Base-by-base conservation (phyloP, 2,797 vertebrate genomes). In the Octomys mimax region DNA sequence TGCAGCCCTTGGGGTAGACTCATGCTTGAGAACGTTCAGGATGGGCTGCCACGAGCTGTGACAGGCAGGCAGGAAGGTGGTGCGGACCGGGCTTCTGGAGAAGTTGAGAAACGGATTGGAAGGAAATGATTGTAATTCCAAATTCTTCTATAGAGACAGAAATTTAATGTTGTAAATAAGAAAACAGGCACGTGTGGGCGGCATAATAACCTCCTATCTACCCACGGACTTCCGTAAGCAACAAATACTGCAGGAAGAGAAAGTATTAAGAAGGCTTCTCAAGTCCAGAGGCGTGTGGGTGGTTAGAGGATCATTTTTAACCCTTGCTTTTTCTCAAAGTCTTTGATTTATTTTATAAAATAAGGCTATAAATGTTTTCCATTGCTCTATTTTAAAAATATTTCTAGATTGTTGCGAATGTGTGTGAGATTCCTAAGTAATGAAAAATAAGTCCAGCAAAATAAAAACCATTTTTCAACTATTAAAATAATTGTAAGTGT, bases 151-250 rank as follows among this genome's bases (percentile, higher is more conserved):
- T 89, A 89, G 79, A 61, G 94, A 54, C 54, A 77, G 81, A 95
- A 70, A 94, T 91, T 95, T 89, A 96, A 89, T 91, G 75, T 70
- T 0, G 64, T 75, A 96, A 97, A 39, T 94, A 97, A 3, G 19
- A 97, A 86, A 96, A 91, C 7, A 57, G 68, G 73, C 95, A 26
- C 86, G 33, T 87, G 92, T 2, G 1, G 96, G 93, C 92, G 96
- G 80, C 73, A 85, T 85, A 97, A 97, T 92, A 57, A 96, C 77
- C 71, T 97, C 92, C 97, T 96, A 94, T 92, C 90, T 94, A 94
- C 82, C 95, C 78, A 79, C 86, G 81, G 87, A 75, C 68, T 91
- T 97, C 96, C 95, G 96, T 85, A 96, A 96, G 92, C 84, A 91
- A 84, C 92, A 81, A 97, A 96, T 87, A 92, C 94, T 54, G 36